Conservation (phyloP, 2,888 invertebrate species). For the Drosophila affinis region DNA sequence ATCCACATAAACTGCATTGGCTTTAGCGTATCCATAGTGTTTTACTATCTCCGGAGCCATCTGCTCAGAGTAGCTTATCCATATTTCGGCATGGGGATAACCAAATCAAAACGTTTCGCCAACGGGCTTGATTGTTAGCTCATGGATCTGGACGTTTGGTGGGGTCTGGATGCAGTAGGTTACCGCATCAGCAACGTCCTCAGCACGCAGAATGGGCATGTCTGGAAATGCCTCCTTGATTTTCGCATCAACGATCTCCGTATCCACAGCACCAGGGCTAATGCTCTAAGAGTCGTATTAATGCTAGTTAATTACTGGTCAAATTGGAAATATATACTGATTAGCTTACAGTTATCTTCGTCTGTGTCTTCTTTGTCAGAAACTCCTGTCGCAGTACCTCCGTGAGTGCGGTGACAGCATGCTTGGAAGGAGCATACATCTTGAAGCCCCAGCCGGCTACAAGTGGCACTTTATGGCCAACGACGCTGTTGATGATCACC, state of each 20-base stretch:
- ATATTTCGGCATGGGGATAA: background rate
- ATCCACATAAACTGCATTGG: too few relatives aligned
- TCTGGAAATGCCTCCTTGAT: conserved; percentile 19
- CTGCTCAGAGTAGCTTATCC: background rate
- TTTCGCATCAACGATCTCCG: conserved; percentile 59
- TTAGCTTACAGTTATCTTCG: conserved; percentile 65
- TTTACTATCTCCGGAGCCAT: conserved; percentile 59
- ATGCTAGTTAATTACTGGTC: background rate
- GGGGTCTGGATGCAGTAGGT: conserved; percentile 74
- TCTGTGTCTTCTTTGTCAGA: conserved; percentile 56
- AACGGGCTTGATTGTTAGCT: conserved; percentile 48
- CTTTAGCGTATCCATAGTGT: conserved; percentile 9
- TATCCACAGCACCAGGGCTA: conserved; percentile 70
- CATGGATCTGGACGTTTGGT: conserved; percentile 65
- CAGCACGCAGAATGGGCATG: conserved; percentile 52
- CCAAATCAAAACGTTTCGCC: conserved; percentile 42
- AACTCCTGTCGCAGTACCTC: conserved; percentile 80
- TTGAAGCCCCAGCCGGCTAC: conserved; percentile 61
- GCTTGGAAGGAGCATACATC: conserved; percentile 78
- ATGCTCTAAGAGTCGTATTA: conserved; percentile 58
- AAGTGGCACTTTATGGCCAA: conserved; percentile 69
- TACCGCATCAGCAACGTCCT: conserved; percentile 75
- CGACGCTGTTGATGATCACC: conserved; percentile 83
- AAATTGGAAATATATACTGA: background rate
- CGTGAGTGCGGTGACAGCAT: conserved; percentile 75